phyloP scores from a whole-genome alignment of 2,113 vertebrate genomes.

The Stomatorhinus ivindoensis region DNA sequence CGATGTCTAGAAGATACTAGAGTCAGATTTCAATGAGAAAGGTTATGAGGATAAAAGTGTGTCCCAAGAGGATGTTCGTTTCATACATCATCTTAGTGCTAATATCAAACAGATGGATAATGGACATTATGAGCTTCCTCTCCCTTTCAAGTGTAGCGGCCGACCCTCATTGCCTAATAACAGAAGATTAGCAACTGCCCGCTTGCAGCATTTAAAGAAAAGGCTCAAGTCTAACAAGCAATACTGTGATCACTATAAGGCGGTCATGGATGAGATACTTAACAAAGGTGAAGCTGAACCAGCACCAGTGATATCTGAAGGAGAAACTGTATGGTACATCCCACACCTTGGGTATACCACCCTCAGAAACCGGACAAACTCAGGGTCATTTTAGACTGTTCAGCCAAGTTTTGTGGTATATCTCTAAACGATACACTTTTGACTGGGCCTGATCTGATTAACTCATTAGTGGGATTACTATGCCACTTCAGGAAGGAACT shows the following conservation, averaged over 20 bases:
- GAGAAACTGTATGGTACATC: slow-evolving; percentile 17
- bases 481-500: slow-evolving; percentile 19
- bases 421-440: slow-evolving; percentile 24
- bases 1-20: slow-evolving; percentile 16
- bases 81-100: slow-evolving; percentile 23
- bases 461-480: slow-evolving; percentile 10
- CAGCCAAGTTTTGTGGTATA: slow-evolving; percentile 14
- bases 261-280: slow-evolving; percentile 21
- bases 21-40: slow-evolving; percentile 31
- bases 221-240: slow-evolving; percentile 16
- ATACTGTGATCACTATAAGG: slow-evolving; percentile 14
- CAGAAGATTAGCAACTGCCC: slow-evolving; percentile 14
- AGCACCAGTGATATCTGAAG: background rate
- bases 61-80: slow-evolving; percentile 29
- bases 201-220: slow-evolving; percentile 19
- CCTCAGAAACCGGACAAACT: slow-evolving; percentile 7
- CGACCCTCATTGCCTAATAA: slow-evolving; percentile 19
- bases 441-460: slow-evolving; percentile 22
- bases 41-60: slow-evolving; percentile 21
- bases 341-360: slow-evolving; percentile 20
- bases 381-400: slow-evolving; percentile 6
- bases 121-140: slow-evolving; percentile 18
- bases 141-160: slow-evolving; percentile 18
- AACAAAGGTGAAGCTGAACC: slow-evolving; percentile 14
- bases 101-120: slow-evolving; percentile 8